These are phyloP conservation scores for Indicator maculatus DNA, from an alignment of 2,113 vertebrate species.

Conservation along the genomic window DNA sequence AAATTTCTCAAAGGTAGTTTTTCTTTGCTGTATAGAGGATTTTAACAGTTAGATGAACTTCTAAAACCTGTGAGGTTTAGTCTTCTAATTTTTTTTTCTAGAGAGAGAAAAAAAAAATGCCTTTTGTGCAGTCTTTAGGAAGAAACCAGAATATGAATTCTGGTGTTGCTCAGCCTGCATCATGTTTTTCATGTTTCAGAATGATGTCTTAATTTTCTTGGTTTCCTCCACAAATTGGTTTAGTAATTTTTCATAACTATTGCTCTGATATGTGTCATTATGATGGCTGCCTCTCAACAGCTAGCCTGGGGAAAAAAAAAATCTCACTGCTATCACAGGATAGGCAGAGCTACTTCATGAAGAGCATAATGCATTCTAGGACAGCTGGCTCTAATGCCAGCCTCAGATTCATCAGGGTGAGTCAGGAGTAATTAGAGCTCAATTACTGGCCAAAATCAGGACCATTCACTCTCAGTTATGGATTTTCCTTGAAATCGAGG, in stretches of 20 bases:
- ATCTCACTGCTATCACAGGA: neutral
- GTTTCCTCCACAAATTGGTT: slow-evolving; percentile 18
- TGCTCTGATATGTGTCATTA: slow-evolving; percentile 6
- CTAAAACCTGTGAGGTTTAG: neutral
- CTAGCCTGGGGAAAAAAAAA: neutral
- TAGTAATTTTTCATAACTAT: slow-evolving; percentile 39
- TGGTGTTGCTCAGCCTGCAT: neutral
- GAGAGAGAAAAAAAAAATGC: neutral
- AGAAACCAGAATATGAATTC: neutral
- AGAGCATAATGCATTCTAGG: neutral
- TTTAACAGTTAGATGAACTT: neutral
- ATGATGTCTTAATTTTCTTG: slow-evolving; percentile 42
- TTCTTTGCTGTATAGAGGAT: neutral
- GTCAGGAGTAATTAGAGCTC: slow-evolving; percentile 34
- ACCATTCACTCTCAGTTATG: slow-evolving; percentile 6
- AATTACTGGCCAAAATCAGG: slow-evolving; percentile 45
- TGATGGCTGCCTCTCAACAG: neutral
- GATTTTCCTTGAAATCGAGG: neutral
- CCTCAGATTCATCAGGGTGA: neutral
- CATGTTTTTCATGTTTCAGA: neutral
- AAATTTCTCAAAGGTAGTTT: neutral
- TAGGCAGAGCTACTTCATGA: neutral
- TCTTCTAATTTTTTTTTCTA: neutral
- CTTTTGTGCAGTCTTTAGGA: neutral
- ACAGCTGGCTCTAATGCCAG: slow-evolving; percentile 22